Conservation (phyloP, 2,888 invertebrate species). For the Ophion slaviceki region DNA sequence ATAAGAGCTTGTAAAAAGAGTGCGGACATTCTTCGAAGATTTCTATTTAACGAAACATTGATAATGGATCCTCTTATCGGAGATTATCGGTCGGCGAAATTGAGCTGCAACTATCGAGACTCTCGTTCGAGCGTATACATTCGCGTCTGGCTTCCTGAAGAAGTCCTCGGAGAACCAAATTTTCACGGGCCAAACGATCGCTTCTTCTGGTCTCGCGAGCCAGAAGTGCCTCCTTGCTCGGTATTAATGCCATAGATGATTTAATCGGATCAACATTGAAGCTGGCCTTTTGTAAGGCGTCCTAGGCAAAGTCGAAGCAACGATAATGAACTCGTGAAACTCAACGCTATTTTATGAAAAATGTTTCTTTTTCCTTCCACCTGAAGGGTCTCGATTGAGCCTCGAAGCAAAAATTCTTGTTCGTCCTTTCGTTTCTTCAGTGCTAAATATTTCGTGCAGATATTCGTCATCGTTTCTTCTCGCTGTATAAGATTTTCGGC, state of each 20-base stretch:
- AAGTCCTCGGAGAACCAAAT: conserved; percentile 67
- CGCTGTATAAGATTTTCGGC: conserved; percentile 69
- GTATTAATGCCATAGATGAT: conserved; percentile 61
- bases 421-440: conserved; percentile 73
- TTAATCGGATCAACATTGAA: conserved; percentile 50
- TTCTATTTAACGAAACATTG: not conserved
- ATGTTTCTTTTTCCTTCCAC: conserved; percentile 48
- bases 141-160: conserved; percentile 64
- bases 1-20: no score
- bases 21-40: no score
- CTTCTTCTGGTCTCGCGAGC: conserved; percentile 67
- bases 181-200: conserved; percentile 70
- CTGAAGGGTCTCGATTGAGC: conserved; percentile 70
- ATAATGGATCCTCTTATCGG: not conserved
- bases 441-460: conserved; percentile 70
- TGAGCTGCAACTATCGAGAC: conserved; percentile 52
- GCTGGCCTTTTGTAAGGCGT: conserved; percentile 66
- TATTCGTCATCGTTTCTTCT: conserved; percentile 68
- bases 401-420: conserved; percentile 68
- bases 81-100: conserved; percentile 36
- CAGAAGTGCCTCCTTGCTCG: conserved; percentile 68
- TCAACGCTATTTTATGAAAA: not conserved
- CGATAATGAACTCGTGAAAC: conserved; percentile 20
- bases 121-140: conserved; percentile 45
- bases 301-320: conserved; percentile 58